Conservation (phyloP, 2,888 invertebrate genomes). For the Trissolcus brochymenae region DNA sequence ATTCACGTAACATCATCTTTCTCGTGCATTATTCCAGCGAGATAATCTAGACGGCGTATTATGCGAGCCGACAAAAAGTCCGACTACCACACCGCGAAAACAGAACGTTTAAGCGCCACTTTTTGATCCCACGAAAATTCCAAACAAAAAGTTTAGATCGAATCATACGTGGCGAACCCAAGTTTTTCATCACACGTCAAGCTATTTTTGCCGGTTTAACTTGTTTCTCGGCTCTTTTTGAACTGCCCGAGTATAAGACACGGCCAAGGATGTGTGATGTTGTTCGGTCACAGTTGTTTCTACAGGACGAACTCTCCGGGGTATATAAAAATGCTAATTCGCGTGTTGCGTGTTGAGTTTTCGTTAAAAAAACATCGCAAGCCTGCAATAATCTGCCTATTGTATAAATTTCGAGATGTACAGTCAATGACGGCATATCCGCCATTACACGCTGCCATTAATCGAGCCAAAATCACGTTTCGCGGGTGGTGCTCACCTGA, state of each 20-base stretch:
- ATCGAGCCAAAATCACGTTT: conserved; percentile 20
- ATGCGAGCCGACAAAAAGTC: conserved; percentile 22
- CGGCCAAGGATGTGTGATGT: conserved; percentile 16
- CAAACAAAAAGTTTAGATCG: conserved; percentile 38
- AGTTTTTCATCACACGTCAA: conserved; percentile 11
- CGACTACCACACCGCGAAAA: conserved; percentile 9
- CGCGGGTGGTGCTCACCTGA: conserved; percentile 3
- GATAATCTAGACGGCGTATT: conserved; percentile 30
- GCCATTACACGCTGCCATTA: conserved; percentile 12
- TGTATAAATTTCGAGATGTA: conserved; percentile 61
- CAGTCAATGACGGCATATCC: conserved; percentile 5
- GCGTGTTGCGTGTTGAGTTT: conserved; percentile 22
- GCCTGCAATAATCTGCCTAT: conserved; percentile 64
- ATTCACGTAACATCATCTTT: conserved; percentile 25
- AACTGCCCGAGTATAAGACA: not conserved
- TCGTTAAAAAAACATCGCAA: conserved; percentile 58
- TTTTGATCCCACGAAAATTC: conserved; percentile 34
- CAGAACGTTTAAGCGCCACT: conserved; percentile 23
- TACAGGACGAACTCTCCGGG: conserved; percentile 42
- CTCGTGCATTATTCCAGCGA: conserved; percentile 20
- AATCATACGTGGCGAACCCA: conserved; percentile 25
- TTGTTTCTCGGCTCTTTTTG: conserved; percentile 24
- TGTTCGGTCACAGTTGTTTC: conserved; percentile 39
- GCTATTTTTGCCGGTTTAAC: conserved; percentile 30
- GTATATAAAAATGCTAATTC: conserved; percentile 57